A percentile compares a stretch with the other conserved stretches of the same genome.
Conservation (phyloP, 1,140 invertebrate genomes). For the Muscidifurax raptorellus region DNA sequence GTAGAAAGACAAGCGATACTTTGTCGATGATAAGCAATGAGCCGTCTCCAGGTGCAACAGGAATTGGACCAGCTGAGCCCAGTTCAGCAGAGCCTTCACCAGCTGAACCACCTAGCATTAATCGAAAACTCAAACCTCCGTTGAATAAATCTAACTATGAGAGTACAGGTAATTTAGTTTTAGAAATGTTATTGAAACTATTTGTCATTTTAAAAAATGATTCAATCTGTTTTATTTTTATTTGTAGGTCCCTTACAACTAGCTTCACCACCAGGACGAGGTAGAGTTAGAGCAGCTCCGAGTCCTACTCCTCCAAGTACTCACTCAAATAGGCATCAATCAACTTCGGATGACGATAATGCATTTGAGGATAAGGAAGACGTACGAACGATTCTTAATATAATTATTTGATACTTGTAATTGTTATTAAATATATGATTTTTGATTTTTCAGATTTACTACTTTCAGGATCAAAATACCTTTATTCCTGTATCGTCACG, state of each 20-base stretch:
- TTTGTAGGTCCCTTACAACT: constrained; percentile 63
- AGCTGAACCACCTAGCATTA: constrained; percentile 75
- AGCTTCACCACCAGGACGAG: constrained; percentile 71
- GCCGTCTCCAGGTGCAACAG: constrained; percentile 65
- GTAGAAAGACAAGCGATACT: constrained; percentile 78
- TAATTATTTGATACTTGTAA: neutral
- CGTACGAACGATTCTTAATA: constrained; percentile 52
- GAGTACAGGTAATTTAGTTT: constrained; percentile 59
- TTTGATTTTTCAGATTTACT: constrained; percentile 69
- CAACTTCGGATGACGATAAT: constrained; percentile 71
- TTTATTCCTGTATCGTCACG: constrained; percentile 69
- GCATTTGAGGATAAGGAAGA: constrained; percentile 69
- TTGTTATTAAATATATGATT: constrained; percentile 38
- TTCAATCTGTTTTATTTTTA: constrained; percentile 14
- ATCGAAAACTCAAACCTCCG: constrained; percentile 76
- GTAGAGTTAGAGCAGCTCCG: constrained; percentile 73
- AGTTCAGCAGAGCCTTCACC: constrained; percentile 71
- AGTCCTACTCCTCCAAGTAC: constrained; percentile 73
- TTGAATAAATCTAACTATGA: constrained; percentile 63
- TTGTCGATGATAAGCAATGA: constrained; percentile 72
- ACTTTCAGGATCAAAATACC: constrained; percentile 70
- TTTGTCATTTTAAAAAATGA: neutral
- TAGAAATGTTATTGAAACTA: neutral
- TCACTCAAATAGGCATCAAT: constrained; percentile 64
- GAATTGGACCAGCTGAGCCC: constrained; percentile 56